These are phyloP conservation scores for Hepsetus odoe DNA, from an alignment of 2,113 vertebrate genomes.

Conservation along the genomic window DNA sequence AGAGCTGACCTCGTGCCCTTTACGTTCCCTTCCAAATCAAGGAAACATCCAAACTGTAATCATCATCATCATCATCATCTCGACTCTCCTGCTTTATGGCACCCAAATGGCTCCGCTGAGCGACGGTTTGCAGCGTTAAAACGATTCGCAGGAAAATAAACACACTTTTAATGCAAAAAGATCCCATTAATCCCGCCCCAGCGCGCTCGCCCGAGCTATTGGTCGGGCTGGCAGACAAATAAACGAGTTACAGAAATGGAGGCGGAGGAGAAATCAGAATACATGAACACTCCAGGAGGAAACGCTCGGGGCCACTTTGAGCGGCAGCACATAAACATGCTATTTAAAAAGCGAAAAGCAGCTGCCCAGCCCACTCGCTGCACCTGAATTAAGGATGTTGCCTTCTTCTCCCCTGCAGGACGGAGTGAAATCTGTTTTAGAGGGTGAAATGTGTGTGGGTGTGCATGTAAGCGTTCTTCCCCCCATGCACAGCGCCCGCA, in stretches of 20 bases:
- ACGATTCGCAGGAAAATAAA: slow-evolving; percentile 52
- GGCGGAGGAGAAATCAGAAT: slow-evolving; percentile 26
- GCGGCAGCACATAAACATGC: neutral
- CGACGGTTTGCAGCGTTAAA: slow-evolving; percentile 29
- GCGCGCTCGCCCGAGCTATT: neutral
- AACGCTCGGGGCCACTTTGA: too few relatives aligned
- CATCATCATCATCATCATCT: slow-evolving; percentile 12
- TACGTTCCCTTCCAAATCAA: neutral
- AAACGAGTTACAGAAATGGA: slow-evolving; percentile 52
- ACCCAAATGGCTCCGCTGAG: slow-evolving; percentile 14
- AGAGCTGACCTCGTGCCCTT: neutral
- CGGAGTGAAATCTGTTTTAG: neutral
- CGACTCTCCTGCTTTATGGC: neutral
- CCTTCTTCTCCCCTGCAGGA: neutral
- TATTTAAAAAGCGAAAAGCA: slow-evolving; percentile 28
- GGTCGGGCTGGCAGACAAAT: slow-evolving; percentile 26
- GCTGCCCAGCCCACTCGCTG: slow-evolving; percentile 35
- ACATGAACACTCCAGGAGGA: neutral
- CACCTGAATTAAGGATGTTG: neutral
- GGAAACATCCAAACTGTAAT: neutral
- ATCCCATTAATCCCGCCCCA: slow-evolving; percentile 39
- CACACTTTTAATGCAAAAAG: slow-evolving; percentile 41
- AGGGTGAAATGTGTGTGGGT: neutral
- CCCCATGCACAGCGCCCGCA: neutral
- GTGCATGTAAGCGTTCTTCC: neutral